Evolutionary conservation across 2,113 vertebrate species (phyloP), one percentile per base, ranked within the genome.

Genomic region (Rhabdomys dilectus): DNA sequence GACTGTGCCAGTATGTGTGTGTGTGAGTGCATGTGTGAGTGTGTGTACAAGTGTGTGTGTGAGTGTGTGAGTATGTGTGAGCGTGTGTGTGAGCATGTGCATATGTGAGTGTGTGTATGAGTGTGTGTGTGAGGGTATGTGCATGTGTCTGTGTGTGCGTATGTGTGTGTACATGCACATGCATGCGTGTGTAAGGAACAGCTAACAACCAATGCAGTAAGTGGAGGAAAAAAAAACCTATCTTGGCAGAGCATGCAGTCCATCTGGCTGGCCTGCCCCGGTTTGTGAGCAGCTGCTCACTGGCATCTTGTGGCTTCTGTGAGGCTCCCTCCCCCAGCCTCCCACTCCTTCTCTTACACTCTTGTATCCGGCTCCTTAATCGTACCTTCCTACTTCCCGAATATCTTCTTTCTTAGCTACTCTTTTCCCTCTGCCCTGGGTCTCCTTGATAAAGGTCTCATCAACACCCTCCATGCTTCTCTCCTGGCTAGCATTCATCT

Each of bases 41-140:
- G 17, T n/a, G 17, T 36, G 15, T 7, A 8, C 9, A 0, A 6
- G 34, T 15, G 24, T 66, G 1, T 53, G 16, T 21, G 10, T 36
- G 11, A 9, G 62, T 72, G 72, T 62, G 17, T 2, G 2, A 1
- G 29, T 39, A 3, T 39, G 2, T 64, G 22, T 36, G 24, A 19
- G 17, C 75, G 21, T 75, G 16, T 45, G 10, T 42, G 7, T 42
- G 11, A 62, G 2, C 8, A 8, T n/a, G 70, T 17, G 7, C 7
- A n/a, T 29, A 1, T 16, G 42, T 15, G 31, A 29, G 17, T 64
- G 29, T 51, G 19, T 36, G 12, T 73, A 21, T 56, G 21, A 31
- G 10, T 39, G 11, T 51, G 15, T 75, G 1, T 10, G 3, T 26
- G 21, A 7, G 22, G 24, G 60, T 36, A 5, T 6, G 13, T 31